Evolutionary conservation across 2,888 invertebrate genomes (phyloP).

Genomic region (Alsophila aescularia): DNA sequence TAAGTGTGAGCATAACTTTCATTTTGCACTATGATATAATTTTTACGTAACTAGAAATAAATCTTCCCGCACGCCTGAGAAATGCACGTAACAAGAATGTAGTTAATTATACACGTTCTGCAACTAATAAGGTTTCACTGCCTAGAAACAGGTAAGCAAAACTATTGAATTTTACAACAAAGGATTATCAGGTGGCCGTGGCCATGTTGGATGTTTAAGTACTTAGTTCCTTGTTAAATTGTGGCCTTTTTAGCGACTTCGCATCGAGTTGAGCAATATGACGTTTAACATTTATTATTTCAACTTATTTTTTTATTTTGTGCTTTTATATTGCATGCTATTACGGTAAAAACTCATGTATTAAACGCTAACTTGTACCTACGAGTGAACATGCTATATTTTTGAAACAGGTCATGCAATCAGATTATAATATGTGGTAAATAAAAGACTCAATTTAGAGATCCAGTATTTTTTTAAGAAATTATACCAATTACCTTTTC

Average conservation of each 20-base stretch:
- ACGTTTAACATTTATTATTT: background rate
- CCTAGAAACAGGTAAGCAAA: conserved; percentile 5
- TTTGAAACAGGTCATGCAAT: too few species aligned
- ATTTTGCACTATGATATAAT: conserved; percentile 28
- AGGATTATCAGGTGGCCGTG: background rate
- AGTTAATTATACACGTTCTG: conserved; percentile 24
- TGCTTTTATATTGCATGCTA: too few species aligned
- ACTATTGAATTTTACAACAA: conserved; percentile 8
- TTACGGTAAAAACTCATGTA: too few species aligned
- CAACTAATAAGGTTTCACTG: conserved; percentile 28
- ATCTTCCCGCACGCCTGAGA: conserved; percentile 22
- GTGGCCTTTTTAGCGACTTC: background rate
- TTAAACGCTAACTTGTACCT: too few species aligned
- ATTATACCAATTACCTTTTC: too few species aligned
- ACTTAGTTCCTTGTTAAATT: conserved; percentile 7
- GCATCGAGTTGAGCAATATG: too few species aligned
- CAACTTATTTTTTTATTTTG: too few species aligned
- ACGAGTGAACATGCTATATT: too few species aligned
- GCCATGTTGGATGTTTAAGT: conserved; percentile 2
- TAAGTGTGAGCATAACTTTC: too few species aligned
- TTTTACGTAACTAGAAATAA: conserved; percentile 26
- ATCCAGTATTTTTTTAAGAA: too few species aligned
- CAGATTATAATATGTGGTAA: background rate
- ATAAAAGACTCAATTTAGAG: background rate
- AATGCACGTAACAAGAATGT: conserved; percentile 26